Percentiles rank a stretch among this genome's conserved stretches.
Conservation (phyloP, 2,113 vertebrate species). For the Pelecanoides urinatrix region DNA sequence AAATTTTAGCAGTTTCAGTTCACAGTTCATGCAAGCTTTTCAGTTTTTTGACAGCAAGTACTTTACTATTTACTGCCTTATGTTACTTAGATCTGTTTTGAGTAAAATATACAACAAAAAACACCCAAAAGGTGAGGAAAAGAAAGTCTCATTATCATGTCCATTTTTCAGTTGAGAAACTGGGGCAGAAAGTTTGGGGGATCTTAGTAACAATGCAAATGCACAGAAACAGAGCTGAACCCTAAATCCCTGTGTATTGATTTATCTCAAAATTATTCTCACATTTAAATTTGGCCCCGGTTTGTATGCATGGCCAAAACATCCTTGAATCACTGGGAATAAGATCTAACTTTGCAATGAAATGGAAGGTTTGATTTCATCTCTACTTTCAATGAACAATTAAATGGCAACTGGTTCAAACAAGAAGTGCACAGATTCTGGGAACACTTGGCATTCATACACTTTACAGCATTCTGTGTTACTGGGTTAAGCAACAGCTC, state of each 20-base stretch:
- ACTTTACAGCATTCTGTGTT: neutral
- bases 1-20: neutral
- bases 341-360: neutral
- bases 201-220: neutral
- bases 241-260: neutral
- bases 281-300: neutral
- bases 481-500: constrained; percentile 2
- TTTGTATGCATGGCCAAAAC: neutral
- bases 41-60: neutral
- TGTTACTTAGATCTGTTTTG: neutral
- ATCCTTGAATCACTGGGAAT: neutral
- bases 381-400: neutral
- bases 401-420: neutral
- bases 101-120: neutral
- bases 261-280: neutral
- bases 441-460: neutral
- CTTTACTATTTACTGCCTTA: neutral
- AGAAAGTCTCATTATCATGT: neutral
- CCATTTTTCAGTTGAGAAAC: neutral
- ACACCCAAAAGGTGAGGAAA: accelerated
- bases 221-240: neutral
- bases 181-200: neutral
- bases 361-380: neutral
- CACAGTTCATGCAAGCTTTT: neutral
- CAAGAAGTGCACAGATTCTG: neutral